A percentile compares a stretch with the other conserved stretches of the same genome.
These are phyloP conservation scores for Apeltes quadracus DNA, from an alignment of 2,113 vertebrate species.

Conservation along the genomic window DNA sequence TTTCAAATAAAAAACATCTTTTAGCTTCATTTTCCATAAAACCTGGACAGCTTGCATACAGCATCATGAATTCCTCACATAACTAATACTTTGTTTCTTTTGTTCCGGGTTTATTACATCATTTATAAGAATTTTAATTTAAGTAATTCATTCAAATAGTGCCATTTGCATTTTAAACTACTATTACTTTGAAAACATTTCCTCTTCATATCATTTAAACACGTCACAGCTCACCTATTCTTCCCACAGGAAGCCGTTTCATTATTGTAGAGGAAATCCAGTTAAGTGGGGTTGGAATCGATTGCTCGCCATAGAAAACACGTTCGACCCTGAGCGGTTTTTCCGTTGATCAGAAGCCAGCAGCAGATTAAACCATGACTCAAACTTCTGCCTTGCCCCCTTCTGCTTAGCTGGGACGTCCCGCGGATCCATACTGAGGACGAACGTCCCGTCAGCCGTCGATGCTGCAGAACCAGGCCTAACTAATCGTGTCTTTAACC, in stretches of 20 bases:
- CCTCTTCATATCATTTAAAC: not conserved
- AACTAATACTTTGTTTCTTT: not conserved
- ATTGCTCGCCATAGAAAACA: slow-evolving; percentile 13
- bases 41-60: not conserved
- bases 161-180: not conserved
- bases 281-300: not conserved
- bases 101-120: not conserved
- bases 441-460: not conserved
- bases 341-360: slow-evolving; percentile 22
- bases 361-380: slow-evolving; percentile 26
- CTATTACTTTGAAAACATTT: not conserved
- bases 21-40: not conserved
- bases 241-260: not conserved
- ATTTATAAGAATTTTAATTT: not conserved
- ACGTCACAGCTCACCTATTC: not conserved
- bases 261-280: not conserved
- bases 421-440: slow-evolving; percentile 37
- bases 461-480: slow-evolving; percentile 27
- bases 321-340: slow-evolving; percentile 10
- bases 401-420: slow-evolving; percentile 34
- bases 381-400: slow-evolving; percentile 2
- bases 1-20: not conserved
- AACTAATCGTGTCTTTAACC: slow-evolving; percentile 59
- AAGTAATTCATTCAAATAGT: not conserved
- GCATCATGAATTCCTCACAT: not conserved